These are phyloP conservation scores for Cheilinus undulatus DNA, from an alignment of 2,113 vertebrate genomes.

Conservation along the genomic window DNA sequence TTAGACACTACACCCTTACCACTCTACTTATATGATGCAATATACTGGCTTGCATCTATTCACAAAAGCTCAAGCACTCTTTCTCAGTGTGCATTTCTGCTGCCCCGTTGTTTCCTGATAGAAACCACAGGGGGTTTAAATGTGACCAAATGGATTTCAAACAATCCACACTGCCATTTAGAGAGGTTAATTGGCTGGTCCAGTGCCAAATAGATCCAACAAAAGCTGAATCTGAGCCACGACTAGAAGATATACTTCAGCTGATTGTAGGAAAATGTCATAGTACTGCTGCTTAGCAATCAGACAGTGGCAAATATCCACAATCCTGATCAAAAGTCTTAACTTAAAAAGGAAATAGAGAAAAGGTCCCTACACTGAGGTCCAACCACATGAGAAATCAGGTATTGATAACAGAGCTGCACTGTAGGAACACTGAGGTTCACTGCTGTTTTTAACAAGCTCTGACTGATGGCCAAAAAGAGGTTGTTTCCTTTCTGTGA, in stretches of 20 bases:
- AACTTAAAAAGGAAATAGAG: constrained; percentile 17
- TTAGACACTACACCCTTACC: constrained; percentile 27
- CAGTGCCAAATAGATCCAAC: constrained; percentile 67
- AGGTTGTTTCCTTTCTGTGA: constrained; percentile 54
- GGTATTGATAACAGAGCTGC: constrained; percentile 48
- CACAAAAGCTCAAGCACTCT: constrained; percentile 1
- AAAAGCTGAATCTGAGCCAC: constrained; percentile 41
- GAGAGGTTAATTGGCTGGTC: constrained; percentile 80
- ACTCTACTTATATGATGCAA: background rate
- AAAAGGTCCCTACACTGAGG: constrained; percentile 41
- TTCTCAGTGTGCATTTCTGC: background rate
- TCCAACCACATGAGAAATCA: constrained; percentile 36
- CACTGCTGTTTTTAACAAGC: constrained; percentile 53
- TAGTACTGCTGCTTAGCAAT: constrained; percentile 12
- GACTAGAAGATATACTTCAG: constrained; percentile 25
- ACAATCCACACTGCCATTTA: constrained; percentile 75
- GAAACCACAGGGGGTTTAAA: constrained; percentile 63
- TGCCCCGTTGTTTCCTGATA: constrained; percentile 46
- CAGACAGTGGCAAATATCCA: constrained; percentile 16
- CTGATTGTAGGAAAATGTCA: constrained; percentile 33
- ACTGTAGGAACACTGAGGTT: constrained; percentile 11
- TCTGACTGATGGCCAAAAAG: constrained; percentile 54
- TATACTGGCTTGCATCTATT: background rate
- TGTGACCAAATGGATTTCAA: constrained; percentile 78
- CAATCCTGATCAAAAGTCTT: constrained; percentile 37